Evolutionary conservation across 2,113 vertebrate species (phyloP).

Genomic region (Tiliqua scincoides): DNA sequence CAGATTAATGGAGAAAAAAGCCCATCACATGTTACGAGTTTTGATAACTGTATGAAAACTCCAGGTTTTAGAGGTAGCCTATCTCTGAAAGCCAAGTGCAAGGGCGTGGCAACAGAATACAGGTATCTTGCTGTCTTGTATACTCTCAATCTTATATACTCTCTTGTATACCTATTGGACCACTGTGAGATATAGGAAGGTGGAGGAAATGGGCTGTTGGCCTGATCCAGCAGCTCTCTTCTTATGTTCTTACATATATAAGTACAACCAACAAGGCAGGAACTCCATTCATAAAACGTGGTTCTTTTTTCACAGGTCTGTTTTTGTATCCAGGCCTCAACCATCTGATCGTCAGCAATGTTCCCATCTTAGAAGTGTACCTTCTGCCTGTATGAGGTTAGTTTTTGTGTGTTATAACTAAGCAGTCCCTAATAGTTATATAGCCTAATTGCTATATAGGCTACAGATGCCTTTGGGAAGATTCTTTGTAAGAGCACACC

Average conservation of each 20-base stretch:
- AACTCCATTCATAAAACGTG: too few relatives aligned
- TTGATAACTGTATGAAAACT: too few relatives aligned
- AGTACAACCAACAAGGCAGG: neutral
- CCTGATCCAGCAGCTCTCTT: too few relatives aligned
- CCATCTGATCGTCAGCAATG: neutral
- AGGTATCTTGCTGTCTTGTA: accelerated
- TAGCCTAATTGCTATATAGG: neutral
- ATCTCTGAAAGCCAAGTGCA: too few relatives aligned
- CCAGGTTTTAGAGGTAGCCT: too few relatives aligned
- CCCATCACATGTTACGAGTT: too few relatives aligned
- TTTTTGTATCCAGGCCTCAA: neutral
- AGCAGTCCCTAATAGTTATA: too few relatives aligned
- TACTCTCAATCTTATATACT: too few relatives aligned
- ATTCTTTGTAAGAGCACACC: neutral
- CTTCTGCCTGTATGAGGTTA: neutral
- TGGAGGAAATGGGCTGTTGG: too few relatives aligned
- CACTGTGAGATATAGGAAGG: too few relatives aligned
- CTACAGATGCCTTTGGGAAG: neutral
- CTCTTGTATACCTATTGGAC: neutral
- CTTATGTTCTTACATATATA: neutral
- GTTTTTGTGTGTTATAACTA: neutral
- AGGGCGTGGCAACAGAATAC: neutral
- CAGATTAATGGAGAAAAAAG: too few relatives aligned
- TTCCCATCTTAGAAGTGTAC: neutral
- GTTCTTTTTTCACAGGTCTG: neutral